Conservation (phyloP, 2,113 vertebrate species). For the Ictalurus punctatus region DNA sequence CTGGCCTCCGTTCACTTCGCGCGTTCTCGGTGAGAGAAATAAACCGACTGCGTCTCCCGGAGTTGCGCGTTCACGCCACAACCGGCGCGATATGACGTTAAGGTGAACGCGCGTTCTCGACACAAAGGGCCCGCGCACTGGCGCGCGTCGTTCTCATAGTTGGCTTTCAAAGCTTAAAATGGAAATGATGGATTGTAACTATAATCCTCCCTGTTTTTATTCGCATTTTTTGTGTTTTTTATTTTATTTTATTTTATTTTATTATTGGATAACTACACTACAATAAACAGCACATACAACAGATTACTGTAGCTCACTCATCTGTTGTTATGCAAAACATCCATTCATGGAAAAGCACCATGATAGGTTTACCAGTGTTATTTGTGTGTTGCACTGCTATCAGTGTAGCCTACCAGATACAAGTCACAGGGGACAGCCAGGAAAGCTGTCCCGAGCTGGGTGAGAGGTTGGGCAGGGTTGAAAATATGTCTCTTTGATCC, state of each 20-base stretch:
- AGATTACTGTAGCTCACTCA: not conserved
- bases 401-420: not conserved
- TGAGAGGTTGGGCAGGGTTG: not conserved
- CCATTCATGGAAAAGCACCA: not conserved
- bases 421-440: not conserved
- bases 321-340: not conserved
- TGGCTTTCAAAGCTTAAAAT: not conserved
- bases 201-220: not conserved
- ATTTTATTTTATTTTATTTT: not conserved
- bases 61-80: constrained; percentile 11
- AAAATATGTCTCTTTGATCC: not conserved
- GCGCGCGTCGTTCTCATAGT: not conserved
- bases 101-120: constrained; percentile 31
- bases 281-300: not conserved
- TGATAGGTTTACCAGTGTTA: not conserved
- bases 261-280: not conserved
- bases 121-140: constrained; percentile 21
- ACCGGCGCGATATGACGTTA: constrained; percentile 61
- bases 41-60: constrained; percentile 30
- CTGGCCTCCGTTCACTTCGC: constrained; percentile 57
- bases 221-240: no score
- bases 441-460: not conserved
- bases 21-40: constrained; percentile 27
- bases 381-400: not conserved
- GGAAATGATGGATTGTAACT: not conserved